Base-by-base conservation (phyloP, 35 echinoderm and acorn worm genomes). In the Ptychodera flava region DNA sequence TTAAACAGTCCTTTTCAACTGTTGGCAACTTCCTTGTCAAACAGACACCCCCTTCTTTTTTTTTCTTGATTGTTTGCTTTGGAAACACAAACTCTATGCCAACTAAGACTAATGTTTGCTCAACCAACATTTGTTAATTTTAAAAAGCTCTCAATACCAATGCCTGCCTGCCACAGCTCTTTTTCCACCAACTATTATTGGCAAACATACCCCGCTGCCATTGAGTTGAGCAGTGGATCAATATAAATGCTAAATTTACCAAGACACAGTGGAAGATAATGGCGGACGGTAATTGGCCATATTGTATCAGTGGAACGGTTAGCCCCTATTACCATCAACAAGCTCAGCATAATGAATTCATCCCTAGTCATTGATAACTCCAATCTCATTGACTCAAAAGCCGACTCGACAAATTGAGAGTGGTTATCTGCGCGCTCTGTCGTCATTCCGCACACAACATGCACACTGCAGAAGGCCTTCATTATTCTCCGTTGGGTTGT, bases 101-200 rank as follows among this genome's bases (percentile, higher is more conserved):
- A 64, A 22, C 45, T 22, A 12, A 80, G 78, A 37, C 78, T 78
- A 91, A 91, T 91, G 86, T 91, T 91, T 86, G 84, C 84, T 36
- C 33, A 86, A 36, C 78, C 79, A 84, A 84, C 35, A 91, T 86
- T 91, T 91, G 84, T 91, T 91, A 86, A 90, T 91, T 91, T 91
- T 87, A 91, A 86, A 86, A 53, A 82, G 88, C 31, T 14, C 45
- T 64, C 22, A 64, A 22, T 22, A 64, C 45, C 45, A 64, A 64
- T 12, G 45, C 45, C 22, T 64, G 45, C 22, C 45, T 64, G 45
- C 22, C 45, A 64, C 45, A 12, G 45, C 45, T 12, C 45, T 64
- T 64, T 22, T 12, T 22, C 22, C 45, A 64, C 22, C 45, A 12
- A 22, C 45, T 64, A 12, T 64, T 64, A 64, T 64, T 6, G 22